These are phyloP conservation scores for Mus spicilegus DNA, from an alignment of 2,113 vertebrate species.

Conservation along the genomic window DNA sequence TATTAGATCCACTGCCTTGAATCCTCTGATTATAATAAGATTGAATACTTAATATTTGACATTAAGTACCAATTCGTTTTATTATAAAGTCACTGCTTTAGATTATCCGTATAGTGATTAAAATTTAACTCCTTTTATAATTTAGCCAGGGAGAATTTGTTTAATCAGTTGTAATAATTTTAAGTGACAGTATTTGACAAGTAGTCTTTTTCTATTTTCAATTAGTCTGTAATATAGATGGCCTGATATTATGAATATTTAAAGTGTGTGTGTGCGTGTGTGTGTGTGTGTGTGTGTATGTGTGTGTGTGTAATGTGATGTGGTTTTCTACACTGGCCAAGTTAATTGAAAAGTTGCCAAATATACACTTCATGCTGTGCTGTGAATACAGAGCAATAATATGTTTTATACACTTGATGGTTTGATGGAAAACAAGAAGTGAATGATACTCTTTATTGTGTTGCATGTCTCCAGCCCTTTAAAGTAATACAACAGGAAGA, in stretches of 20 bases:
- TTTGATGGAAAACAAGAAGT: constrained; percentile 42
- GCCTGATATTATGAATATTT: constrained; percentile 7
- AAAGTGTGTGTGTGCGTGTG: not conserved
- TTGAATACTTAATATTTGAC: constrained; percentile 61
- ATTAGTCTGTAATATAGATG: constrained; percentile 50
- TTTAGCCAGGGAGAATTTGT: constrained; percentile 68
- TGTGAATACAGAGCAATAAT: constrained; percentile 48
- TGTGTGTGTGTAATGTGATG: constrained; percentile 36
- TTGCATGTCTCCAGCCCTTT: not conserved
- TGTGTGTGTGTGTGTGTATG: not conserved
- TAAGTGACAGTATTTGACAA: constrained; percentile 73
- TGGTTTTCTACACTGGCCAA: constrained; percentile 39
- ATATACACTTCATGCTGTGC: constrained; percentile 61
- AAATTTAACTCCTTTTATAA: constrained; percentile 74
- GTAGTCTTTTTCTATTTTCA: constrained; percentile 60
- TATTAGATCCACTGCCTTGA: constrained; percentile 66
- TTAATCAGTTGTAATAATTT: constrained; percentile 80
- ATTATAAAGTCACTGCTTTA: constrained; percentile 65
- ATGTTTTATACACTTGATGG: constrained; percentile 45
- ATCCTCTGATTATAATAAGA: constrained; percentile 68
- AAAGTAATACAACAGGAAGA: not conserved
- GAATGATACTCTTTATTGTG: not conserved
- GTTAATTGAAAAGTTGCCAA: constrained; percentile 67
- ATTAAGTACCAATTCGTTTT: constrained; percentile 75
- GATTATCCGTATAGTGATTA: constrained; percentile 70